Percentiles rank a stretch among this genome's conserved stretches.
phyloP scores from a whole-genome alignment of 2,888 invertebrate genomes.

The Thymelicus lineola region DNA sequence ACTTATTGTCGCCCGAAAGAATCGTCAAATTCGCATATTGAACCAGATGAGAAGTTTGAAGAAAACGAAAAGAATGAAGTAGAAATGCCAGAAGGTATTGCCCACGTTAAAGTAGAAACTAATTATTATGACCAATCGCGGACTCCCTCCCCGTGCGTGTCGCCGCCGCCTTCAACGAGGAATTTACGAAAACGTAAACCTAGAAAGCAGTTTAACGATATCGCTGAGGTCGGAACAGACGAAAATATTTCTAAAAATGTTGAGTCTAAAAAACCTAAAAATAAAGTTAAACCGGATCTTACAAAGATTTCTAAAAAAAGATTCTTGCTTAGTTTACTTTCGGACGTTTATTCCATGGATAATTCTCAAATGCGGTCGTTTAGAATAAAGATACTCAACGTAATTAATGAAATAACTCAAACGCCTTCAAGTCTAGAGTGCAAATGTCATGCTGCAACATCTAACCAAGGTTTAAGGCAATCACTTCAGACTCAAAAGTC shows the following conservation, averaged over 20 bases:
- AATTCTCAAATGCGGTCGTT: slow-evolving; percentile 10
- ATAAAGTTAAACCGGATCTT: not conserved
- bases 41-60: not conserved
- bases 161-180: slow-evolving; percentile 6
- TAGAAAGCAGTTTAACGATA: not conserved
- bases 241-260: not conserved
- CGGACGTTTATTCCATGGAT: slow-evolving; percentile 20
- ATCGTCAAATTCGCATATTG: not conserved
- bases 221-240: not conserved
- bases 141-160: not conserved
- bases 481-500: not conserved
- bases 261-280: not conserved
- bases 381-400: slow-evolving; percentile 4
- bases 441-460: not conserved
- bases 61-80: not conserved
- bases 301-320: slow-evolving; percentile 10
- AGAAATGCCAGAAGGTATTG: slow-evolving; percentile 2
- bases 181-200: not conserved
- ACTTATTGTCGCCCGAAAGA: too few relatives aligned
- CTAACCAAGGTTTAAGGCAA: not conserved
- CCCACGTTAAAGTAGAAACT: slow-evolving; percentile 4
- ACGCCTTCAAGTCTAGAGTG: slow-evolving; percentile 2
- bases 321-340: slow-evolving; percentile 17
- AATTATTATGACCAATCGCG: not conserved
- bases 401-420: slow-evolving; percentile 13